Base-by-base conservation (phyloP, 1,140 invertebrate species). In the Brachionus koreanus region DNA sequence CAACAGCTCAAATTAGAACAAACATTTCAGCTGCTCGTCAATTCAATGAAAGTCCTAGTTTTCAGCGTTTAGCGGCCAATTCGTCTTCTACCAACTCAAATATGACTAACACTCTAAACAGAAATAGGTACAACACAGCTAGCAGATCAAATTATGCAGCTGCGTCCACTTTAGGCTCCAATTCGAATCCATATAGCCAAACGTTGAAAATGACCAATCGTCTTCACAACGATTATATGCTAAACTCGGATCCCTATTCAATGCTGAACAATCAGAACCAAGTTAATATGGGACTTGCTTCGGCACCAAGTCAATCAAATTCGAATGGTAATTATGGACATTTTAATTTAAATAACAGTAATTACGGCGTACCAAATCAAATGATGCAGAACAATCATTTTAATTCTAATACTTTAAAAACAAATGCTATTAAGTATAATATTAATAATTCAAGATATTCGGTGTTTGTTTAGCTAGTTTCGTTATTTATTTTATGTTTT, bases 1-100 rank as follows among this genome's bases (percentile, higher is more conserved):
- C 19, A 9, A 49, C 69, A 46, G 49, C 46, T 3, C 76, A 57
- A 37, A 79, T 79, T 35, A 19, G 76, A 12, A 79, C 76, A 5
- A 79, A 79, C 29, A 79, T 79, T 35, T 79, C 76, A 19, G 76
- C 76, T 39, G 76, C 76, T 63, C 33, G 76, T 23, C 76, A 79
- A 23, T 79, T 79, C 33, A 79, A 79, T 79, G 76, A 79, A 61
- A 79, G 76, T 49, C 76, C 76, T 42, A 79, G 39, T 43, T 79
- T 79, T 61, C 76, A 79, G 29, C 76, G 76, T 42, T 12, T 79
- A 23, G 69, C 69, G 29, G 69, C 33, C 12, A 46, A 43, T 74
- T 74, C 69, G 3, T 74, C 69, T 25, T 74, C 69, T 12, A 74
- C 42, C 25, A 74, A 74, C n/a, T 49, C 69, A 25, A 74, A 74